Evolutionary conservation across 2,888 invertebrate species (phyloP), one percentile per base, ranked within the genome.

Genomic region (Fragum sueziense): DNA sequence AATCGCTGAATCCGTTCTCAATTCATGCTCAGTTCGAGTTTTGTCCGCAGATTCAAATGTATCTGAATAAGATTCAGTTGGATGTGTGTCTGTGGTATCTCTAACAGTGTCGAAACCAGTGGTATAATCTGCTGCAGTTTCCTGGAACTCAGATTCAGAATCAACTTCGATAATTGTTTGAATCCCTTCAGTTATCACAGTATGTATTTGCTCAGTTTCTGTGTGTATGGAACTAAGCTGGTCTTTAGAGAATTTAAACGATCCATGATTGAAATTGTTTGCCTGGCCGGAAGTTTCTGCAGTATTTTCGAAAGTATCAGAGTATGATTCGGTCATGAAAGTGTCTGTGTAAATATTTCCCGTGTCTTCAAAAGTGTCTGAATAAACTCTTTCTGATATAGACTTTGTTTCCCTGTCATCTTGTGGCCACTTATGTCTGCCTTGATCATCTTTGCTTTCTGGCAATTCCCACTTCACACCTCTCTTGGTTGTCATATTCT

Each of bases 21-120:
- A 65, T 3, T 81, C 74, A n/a, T 70, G 57, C 3, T 75, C 77
- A 20, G 65, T 33, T 37, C 69, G 71, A 9, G 83, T 80, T 33
- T 37, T 52, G 17, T 69, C 80, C 71, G 74, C 67, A 34, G 80
- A 80, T 52, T 84, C 84, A 76, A 84, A 84, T 27, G 84, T 80
- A 57, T 84, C 84, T 41, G 78, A 65, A 57, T 81, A 81, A 25
- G 84, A 78, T 20, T 78, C 78, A n/a, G 76, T 71, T 17, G 78
- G 74, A n/a, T 74, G 74, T 20, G 79, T 74, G 17, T 78, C 74
- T 14, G 75, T 69, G 17, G 74, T 69, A 52, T 78, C 77, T 34
- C 65, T 72, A 0, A 61, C 54, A 27, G 70, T 68, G 6, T 80
- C 76, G 33, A 70, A 33, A 1, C 62, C 57, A n/a, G 74, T 74